A percentile compares a stretch with the other conserved stretches of the same genome.
These are phyloP conservation scores for Zeugodacus cucurbitae DNA, from an alignment of 1,140 invertebrate genomes.

Conservation along the genomic window DNA sequence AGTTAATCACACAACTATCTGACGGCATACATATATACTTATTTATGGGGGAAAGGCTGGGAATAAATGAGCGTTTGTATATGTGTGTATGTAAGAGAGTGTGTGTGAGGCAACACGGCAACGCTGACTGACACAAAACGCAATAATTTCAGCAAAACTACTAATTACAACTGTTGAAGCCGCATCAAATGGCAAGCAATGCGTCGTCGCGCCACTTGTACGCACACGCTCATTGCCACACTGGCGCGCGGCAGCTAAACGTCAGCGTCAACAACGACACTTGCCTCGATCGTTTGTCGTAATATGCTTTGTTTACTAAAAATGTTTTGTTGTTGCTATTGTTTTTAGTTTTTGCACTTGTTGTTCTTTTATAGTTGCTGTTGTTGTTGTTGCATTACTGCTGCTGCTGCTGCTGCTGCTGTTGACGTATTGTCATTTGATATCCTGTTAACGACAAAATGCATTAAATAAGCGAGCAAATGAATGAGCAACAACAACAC, in stretches of 20 bases:
- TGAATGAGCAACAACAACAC: neutral
- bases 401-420: neutral
- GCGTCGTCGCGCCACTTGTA: neutral
- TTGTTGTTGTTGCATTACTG: neutral
- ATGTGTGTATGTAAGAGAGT: neutral
- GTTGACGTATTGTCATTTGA: slow-evolving; percentile 26
- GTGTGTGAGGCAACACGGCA: neutral
- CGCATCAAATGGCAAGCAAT: neutral
- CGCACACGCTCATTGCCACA: neutral
- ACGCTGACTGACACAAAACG: neutral
- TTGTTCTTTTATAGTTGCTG: no score
- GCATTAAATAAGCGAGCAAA: slow-evolving; percentile 11
- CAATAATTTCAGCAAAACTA: slow-evolving; percentile 12
- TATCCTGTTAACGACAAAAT: slow-evolving; percentile 18
- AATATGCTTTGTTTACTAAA: neutral
- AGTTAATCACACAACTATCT: neutral
- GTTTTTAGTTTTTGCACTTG: neutral
- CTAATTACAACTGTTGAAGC: neutral
- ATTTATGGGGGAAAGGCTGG: neutral
- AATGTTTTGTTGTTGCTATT: neutral
- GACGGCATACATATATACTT: neutral
- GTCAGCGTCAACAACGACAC: neutral
- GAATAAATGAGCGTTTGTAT: neutral
- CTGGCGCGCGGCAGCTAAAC: neutral
- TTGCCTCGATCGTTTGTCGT: neutral